These are phyloP conservation scores for Lycorma delicatula DNA, from an alignment of 1,140 invertebrate species.

Conservation along the genomic window DNA sequence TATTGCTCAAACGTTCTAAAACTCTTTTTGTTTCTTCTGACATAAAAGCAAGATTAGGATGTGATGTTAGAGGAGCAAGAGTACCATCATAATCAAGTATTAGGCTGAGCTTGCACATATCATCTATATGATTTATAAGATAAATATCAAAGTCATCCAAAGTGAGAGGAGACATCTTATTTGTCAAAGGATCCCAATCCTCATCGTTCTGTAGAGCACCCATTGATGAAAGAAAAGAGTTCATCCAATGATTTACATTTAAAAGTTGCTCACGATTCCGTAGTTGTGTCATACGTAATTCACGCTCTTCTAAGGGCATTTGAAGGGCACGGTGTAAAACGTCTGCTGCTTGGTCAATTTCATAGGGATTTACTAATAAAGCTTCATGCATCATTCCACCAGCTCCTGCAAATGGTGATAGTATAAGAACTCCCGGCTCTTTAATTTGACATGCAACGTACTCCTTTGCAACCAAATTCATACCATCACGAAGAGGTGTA, in stretches of 20 bases:
- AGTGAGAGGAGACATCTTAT: conserved; percentile 75
- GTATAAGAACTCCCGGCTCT: conserved; percentile 73
- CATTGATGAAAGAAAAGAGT: conserved; percentile 77
- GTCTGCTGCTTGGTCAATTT: conserved; percentile 78
- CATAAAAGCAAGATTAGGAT: conserved; percentile 78
- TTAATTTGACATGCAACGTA: conserved; percentile 89
- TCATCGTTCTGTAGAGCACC: conserved; percentile 64
- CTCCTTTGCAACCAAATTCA: conserved; percentile 91
- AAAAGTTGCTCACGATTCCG: conserved; percentile 68
- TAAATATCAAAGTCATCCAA: conserved; percentile 83
- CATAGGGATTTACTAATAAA: conserved; percentile 82
- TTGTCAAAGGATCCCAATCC: conserved; percentile 67
- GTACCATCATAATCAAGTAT: conserved; percentile 86
- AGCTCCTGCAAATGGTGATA: conserved; percentile 84
- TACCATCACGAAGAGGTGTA: conserved; percentile 79
- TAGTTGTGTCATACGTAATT: conserved; percentile 77
- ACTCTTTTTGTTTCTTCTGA: conserved; percentile 79
- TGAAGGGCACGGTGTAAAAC: conserved; percentile 74
- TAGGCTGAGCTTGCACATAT: conserved; percentile 73
- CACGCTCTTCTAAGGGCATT: conserved; percentile 83
- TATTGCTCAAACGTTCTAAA: conserved; percentile 70
- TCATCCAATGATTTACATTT: conserved; percentile 86
- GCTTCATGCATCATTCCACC: conserved; percentile 88
- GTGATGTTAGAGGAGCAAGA: conserved; percentile 75
- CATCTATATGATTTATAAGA: conserved; percentile 75